Base-by-base conservation (phyloP, 1,140 invertebrate species). In the Euglossa dilemma region DNA sequence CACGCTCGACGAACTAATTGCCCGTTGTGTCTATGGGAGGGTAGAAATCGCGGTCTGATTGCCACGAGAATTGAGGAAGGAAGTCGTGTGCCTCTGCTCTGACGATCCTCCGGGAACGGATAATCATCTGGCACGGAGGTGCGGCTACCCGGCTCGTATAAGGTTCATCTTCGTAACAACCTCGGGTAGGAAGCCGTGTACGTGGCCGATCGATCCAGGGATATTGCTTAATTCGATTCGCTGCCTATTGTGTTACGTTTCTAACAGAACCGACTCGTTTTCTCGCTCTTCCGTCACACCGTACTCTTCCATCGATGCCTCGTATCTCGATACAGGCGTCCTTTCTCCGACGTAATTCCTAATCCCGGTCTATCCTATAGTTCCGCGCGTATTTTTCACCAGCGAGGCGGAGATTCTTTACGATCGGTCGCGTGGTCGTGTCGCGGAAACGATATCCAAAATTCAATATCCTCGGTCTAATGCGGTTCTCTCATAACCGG, bases 1-100 rank as follows among this genome's bases (percentile, higher is more conserved):
- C 92, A 86, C 86, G 85, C 88, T 89, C 80, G 84, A 86, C 86
- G 85, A 91, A 90, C 89, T 93, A 92, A 93, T 92, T 93, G 89
- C 86, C 90, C 85, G 83, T 89, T 90, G 89, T 87, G 86, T 76
- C 89, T 79, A 89, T 80, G 85, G 87, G 80, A 86, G 88, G 84
- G 80, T 73, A 89, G 87, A 89, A 89, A 89, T 89, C 87, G 87
- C 86, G 80, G 77, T 85, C 82, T 83, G 85, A 91, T 90, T 91
- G 87, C 82, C 69, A 84, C 87, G 87, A 64, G 71, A 87, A 90
- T 84, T 83, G 89, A 90, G 90, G 85, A 89, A 91, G 90, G 89
- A 89, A 91, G 88, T 90, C 81, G 89, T 85, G 75, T 83, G 83
- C 69, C 56, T 64, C 56, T 64, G 18, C 80, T 54, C 82, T 71